These are phyloP conservation scores for Leptonema lineaticorne DNA, from an alignment of 1,140 invertebrate species.

Conservation along the genomic window DNA sequence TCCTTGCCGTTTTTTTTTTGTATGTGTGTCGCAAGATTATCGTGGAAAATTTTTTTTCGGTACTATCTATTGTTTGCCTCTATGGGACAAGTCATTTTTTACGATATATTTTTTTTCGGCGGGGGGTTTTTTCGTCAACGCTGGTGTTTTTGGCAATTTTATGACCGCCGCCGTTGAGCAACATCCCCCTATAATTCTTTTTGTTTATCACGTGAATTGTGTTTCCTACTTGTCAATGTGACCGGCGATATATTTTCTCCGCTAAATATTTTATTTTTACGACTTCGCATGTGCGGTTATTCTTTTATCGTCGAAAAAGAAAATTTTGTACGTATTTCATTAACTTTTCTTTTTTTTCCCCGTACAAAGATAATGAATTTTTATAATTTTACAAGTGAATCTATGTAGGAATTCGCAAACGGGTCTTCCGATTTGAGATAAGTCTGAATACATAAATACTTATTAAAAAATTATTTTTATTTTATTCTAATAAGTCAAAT, in stretches of 20 bases:
- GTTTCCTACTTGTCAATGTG: constrained; percentile 24
- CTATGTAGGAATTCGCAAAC: no score
- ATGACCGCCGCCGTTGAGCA: constrained; percentile 22
- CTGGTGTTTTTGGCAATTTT: constrained; percentile 32
- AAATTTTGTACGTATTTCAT: no score
- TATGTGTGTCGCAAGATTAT: background rate
- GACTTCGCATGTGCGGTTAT: no score
- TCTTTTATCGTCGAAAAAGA: no score
- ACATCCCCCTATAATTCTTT: constrained; percentile 4
- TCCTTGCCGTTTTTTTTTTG: background rate
- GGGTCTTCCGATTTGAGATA: no score
- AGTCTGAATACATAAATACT: no score
- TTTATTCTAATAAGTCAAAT: no score
- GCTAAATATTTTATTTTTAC: no score
- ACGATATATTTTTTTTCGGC: constrained; percentile 42
- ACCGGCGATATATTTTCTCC: constrained; percentile 24
- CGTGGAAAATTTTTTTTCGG: constrained; percentile 13
- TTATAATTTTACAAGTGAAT: no score
- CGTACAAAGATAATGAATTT: no score
- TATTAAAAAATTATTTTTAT: no score
- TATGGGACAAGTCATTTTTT: constrained; percentile 35
- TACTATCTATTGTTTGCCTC: background rate
- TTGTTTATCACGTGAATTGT: constrained; percentile 1
- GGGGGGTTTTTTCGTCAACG: constrained; percentile 25
- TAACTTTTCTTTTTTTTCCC: no score